Conservation (phyloP, 2,113 vertebrate species). For the Suricata suricatta region DNA sequence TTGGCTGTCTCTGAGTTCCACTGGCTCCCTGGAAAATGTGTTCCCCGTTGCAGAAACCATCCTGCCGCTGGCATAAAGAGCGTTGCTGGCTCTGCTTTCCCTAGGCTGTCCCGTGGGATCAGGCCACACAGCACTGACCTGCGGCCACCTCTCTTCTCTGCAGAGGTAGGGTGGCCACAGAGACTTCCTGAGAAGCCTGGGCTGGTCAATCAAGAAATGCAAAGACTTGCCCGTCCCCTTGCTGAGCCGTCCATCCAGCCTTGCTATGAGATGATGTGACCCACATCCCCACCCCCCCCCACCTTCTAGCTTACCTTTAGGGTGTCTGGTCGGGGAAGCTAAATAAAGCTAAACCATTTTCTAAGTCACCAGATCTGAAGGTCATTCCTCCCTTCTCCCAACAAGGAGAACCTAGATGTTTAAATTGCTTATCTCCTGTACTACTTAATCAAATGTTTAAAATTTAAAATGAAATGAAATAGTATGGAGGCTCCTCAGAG, state of each 20-base stretch:
- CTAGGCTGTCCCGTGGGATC: background rate
- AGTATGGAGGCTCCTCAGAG: background rate
- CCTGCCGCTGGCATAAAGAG: background rate
- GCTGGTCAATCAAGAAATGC: background rate
- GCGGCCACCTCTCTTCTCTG: background rate
- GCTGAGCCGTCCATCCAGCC: background rate
- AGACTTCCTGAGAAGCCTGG: background rate
- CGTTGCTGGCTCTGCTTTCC: background rate
- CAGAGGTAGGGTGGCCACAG: background rate
- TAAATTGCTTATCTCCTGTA: background rate
- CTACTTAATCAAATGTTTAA: background rate
- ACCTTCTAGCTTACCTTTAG: background rate
- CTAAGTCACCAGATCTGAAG: background rate
- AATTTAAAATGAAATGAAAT: slow-evolving; percentile 16
- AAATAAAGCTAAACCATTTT: background rate
- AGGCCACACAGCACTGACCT: background rate
- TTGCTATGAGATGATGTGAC: background rate
- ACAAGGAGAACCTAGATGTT: background rate
- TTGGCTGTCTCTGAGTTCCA: background rate
- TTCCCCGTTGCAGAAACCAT: background rate
- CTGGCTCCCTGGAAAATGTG: slow-evolving; percentile 9
- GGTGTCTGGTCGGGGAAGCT: background rate
- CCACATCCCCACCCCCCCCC: background rate
- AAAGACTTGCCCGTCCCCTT: background rate
- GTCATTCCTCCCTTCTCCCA: background rate